Evolutionary conservation across 2,888 invertebrate genomes (phyloP), one percentile per base, ranked within the genome.

Genomic region (Gymnoscelis rufifasciata): DNA sequence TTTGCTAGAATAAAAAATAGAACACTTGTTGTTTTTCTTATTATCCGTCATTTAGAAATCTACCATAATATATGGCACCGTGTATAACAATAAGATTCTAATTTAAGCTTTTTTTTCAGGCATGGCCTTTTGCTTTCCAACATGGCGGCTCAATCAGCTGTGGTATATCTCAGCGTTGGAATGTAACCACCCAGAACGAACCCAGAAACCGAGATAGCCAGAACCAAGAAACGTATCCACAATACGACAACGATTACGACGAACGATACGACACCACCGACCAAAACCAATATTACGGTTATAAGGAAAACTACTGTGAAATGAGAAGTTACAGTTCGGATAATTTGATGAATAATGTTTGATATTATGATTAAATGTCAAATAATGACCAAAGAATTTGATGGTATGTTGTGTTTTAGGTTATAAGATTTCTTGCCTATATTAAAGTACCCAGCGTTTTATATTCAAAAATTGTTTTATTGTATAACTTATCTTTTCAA

Each of bases 101-200:
- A 15, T 8, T 38, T 26, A 2, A n/a, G n/a, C n/a, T n/a, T n/a
- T n/a, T n/a, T 10, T 91, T 90, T 15, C 90, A 94, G 94, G 93
- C 93, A n/a, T 94, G 94, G 94, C 94, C 94, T 0, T 94, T 94
- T 66, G 93, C 93, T 47, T 93, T 94, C 69, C 94, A 94, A 74
- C 91, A 92, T 51, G 89, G 89, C 10, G 88, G 88, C 1, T 69
- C 87, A 4, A 74, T 89, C 48, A 86, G 83, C 60, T 84, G 83
- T 60, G 72, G 83, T 1, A 78, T 84, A 48, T 83, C 88, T 0
- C 87, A 87, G 52, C 64, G 87, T 45, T 87, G 84, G 87, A 86
- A 70, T 54, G 53, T 78, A n/a, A 77, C 72, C 40, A 57, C 74
- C 1, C 72, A 76, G 43, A 53, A 57, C 7, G 66, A 74, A 31